Evolutionary conservation across 2,797 vertebrate species (phyloP).

Genomic region (Notolabrus celidotus): DNA sequence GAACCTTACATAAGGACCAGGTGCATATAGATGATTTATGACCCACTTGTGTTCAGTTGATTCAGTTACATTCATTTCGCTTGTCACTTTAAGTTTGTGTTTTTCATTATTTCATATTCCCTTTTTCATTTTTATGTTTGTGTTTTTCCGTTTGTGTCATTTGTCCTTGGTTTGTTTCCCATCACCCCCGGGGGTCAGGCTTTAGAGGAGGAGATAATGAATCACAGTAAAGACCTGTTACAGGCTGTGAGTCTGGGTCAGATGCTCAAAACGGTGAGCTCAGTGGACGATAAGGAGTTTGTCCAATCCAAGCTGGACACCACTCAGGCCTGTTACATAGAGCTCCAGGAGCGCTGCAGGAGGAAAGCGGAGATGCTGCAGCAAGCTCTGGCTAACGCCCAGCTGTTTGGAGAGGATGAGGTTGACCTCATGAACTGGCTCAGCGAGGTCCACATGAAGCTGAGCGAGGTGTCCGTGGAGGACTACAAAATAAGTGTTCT

Average conservation of each 20-base stretch:
- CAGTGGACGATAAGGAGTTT: constrained; percentile 95
- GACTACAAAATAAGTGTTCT: constrained; percentile 90
- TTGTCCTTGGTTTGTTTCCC: constrained; percentile 67
- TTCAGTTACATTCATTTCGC: constrained; percentile 41
- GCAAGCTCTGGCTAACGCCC: constrained; percentile 95
- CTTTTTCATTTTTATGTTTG: constrained; percentile 70
- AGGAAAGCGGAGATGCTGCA: constrained; percentile 93
- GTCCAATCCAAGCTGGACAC: constrained; percentile 94
- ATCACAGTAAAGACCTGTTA: constrained; percentile 92
- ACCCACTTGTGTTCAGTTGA: constrained; percentile 9
- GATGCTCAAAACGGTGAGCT: constrained; percentile 91
- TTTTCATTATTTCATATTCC: constrained; percentile 62
- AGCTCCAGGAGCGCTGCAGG: constrained; percentile 93
- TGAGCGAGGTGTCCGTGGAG: constrained; percentile 89
- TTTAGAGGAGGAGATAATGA: constrained; percentile 94
- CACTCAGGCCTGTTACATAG: constrained; percentile 90
- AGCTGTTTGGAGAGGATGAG: constrained; percentile 96
- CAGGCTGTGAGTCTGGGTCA: constrained; percentile 94
- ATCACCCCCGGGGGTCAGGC: constrained; percentile 82
- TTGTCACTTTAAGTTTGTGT: constrained; percentile 42
- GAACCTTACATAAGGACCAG: constrained; percentile 2
- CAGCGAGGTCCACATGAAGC: constrained; percentile 88
- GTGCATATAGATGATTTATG: constrained; percentile 20
- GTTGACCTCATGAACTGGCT: constrained; percentile 99
- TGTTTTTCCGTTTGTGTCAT: constrained; percentile 62